phyloP scores from a whole-genome alignment of 2,888 invertebrate species.

The Caenorhabditis sinica region DNA sequence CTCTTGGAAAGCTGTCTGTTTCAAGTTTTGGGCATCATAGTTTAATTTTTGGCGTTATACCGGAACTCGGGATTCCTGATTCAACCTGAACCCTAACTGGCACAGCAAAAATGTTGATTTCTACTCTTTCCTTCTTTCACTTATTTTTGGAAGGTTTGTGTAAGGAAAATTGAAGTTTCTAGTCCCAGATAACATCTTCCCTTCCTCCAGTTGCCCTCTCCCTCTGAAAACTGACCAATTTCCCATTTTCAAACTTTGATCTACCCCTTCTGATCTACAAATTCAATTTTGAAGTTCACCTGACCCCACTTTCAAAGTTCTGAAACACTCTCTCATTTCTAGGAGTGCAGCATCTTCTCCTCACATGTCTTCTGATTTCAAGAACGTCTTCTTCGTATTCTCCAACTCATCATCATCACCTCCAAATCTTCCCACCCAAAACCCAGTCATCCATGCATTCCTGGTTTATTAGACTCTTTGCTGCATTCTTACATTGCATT shows the following conservation, averaged over 20 bases:
- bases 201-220: too few relatives aligned
- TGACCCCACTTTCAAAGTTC: conserved; percentile 6
- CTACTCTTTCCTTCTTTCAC: too few relatives aligned
- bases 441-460: background rate
- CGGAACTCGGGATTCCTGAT: too few relatives aligned
- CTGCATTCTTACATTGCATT: background rate
- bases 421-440: background rate
- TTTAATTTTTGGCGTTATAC: too few relatives aligned
- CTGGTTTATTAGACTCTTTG: background rate
- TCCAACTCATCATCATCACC: background rate
- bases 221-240: background rate
- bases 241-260: background rate
- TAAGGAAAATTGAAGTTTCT: background rate
- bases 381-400: too few relatives aligned
- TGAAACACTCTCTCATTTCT: conserved; percentile 10
- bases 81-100: too few relatives aligned
- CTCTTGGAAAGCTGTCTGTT: background rate
- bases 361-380: conserved; percentile 9
- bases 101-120: too few relatives aligned
- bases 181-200: background rate
- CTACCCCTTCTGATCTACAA: background rate
- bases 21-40: too few relatives aligned
- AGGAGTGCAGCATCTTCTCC: background rate
- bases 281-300: conserved; percentile 2
- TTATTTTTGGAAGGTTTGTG: too few relatives aligned